Percentiles rank a stretch among this genome's conserved stretches.
phyloP scores from a whole-genome alignment of 2,888 invertebrate species.

The Clepsis dumicolana region DNA sequence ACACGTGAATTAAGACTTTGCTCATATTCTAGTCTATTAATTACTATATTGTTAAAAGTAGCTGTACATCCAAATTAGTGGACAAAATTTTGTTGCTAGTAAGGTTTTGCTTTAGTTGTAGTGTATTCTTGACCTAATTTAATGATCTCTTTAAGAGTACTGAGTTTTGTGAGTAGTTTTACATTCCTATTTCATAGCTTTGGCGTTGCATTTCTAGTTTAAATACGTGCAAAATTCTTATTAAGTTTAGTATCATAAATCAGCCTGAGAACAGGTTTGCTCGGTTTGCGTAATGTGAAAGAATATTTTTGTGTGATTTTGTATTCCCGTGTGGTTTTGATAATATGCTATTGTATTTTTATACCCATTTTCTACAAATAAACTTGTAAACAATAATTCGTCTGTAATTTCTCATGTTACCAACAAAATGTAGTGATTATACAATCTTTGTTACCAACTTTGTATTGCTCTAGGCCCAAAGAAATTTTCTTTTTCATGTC shows the following conservation, averaged over 20 bases:
- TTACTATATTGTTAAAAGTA: conserved; percentile 52
- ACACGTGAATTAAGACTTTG: conserved; percentile 74
- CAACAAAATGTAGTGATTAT: not conserved
- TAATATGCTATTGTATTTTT: conserved; percentile 67
- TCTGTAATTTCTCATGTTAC: conserved; percentile 26
- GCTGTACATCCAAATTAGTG: conserved; percentile 25
- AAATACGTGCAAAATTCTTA: not conserved
- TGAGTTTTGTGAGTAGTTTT: conserved; percentile 57
- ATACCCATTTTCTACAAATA: conserved; percentile 62
- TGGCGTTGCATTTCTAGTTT: conserved; percentile 8
- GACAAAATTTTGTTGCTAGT: conserved; percentile 38
- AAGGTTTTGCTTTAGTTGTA: conserved; percentile 47
- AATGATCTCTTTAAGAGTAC: conserved; percentile 65
- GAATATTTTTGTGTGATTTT: conserved; percentile 57
- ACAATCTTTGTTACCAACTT: too few species aligned
- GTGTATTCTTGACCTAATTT: conserved; percentile 48
- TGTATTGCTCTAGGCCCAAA: too few species aligned
- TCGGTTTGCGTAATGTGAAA: conserved; percentile 16
- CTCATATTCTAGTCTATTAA: conserved; percentile 85
- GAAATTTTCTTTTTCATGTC: not conserved
- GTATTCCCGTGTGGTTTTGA: conserved; percentile 60
- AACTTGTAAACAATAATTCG: conserved; percentile 48
- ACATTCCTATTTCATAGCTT: conserved; percentile 63
- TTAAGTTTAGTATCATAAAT: not conserved
- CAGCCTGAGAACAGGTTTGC: conserved; percentile 11